Conservation (phyloP, 2,797 vertebrate species). For the Notoglanidium macrostoma region DNA sequence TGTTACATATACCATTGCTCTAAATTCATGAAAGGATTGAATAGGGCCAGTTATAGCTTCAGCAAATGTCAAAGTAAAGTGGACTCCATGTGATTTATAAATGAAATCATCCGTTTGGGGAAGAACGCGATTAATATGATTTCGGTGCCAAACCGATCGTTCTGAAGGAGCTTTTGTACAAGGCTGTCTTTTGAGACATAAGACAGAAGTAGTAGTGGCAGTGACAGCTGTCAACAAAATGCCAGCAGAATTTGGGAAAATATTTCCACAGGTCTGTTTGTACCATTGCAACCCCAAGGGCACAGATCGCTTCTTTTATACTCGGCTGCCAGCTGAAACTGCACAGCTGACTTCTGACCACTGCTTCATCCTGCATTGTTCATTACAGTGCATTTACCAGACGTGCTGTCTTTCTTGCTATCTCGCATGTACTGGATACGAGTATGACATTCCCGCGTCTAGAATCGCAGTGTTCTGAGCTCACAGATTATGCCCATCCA, state of each 20-base stretch:
- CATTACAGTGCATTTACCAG: background rate
- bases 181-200: constrained; percentile 21
- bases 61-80: constrained; percentile 15
- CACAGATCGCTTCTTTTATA: constrained; percentile 27
- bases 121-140: constrained; percentile 17
- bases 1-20: constrained; percentile 31
- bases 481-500: background rate
- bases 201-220: constrained; percentile 31
- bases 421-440: background rate
- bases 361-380: constrained; percentile 10
- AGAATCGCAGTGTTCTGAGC: background rate
- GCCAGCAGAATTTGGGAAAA: constrained; percentile 29
- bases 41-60: constrained; percentile 37
- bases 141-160: constrained; percentile 13
- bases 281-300: constrained; percentile 6
- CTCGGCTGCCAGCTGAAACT: background rate
- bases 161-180: constrained; percentile 32
- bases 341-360: constrained; percentile 18
- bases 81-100: constrained; percentile 30
- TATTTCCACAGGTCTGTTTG: constrained; percentile 33
- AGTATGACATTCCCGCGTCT: background rate
- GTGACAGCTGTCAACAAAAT: constrained; percentile 33
- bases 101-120: constrained; percentile 35
- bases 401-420: background rate
- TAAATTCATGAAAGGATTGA: constrained; percentile 41